phyloP scores from a whole-genome alignment of 2,797 vertebrate species.

The Lateolabrax maculatus region DNA sequence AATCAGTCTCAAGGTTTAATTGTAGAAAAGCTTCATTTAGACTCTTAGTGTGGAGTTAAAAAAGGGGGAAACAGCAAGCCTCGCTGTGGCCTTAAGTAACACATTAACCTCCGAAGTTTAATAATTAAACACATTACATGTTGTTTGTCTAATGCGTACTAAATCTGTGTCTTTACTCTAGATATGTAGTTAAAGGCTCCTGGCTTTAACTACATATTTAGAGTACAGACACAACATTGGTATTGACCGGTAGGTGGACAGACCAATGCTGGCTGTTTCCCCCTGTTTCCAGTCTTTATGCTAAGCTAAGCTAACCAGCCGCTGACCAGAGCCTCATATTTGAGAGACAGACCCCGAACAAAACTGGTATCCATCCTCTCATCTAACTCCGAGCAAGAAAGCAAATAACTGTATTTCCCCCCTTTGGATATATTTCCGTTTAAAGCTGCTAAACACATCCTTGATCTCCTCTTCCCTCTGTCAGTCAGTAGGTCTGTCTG shows the following conservation, averaged over 20 bases:
- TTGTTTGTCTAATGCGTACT: background rate
- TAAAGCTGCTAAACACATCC: conserved; percentile 18
- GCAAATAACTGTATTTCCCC: background rate
- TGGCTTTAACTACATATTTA: too few relatives aligned
- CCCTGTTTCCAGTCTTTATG: background rate
- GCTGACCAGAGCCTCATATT: background rate
- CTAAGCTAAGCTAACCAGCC: conserved; percentile 3
- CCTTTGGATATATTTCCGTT: background rate
- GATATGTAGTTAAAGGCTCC: too few relatives aligned
- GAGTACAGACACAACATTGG: too few relatives aligned
- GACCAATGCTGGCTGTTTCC: too few relatives aligned
- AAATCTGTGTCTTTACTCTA: background rate
- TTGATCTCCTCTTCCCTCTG: background rate
- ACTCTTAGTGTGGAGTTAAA: background rate
- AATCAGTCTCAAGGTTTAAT: background rate
- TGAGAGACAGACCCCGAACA: background rate
- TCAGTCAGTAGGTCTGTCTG: conserved; percentile 31
- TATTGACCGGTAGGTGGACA: too few relatives aligned
- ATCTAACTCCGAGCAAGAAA: background rate
- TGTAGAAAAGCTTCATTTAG: background rate
- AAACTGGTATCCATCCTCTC: background rate
- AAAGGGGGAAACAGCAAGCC: background rate
- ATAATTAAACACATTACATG: background rate
- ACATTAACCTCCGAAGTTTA: background rate
- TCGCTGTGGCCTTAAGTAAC: background rate